phyloP scores from a whole-genome alignment of 2,888 invertebrate species.

The Amblyteles armatorius region DNA sequence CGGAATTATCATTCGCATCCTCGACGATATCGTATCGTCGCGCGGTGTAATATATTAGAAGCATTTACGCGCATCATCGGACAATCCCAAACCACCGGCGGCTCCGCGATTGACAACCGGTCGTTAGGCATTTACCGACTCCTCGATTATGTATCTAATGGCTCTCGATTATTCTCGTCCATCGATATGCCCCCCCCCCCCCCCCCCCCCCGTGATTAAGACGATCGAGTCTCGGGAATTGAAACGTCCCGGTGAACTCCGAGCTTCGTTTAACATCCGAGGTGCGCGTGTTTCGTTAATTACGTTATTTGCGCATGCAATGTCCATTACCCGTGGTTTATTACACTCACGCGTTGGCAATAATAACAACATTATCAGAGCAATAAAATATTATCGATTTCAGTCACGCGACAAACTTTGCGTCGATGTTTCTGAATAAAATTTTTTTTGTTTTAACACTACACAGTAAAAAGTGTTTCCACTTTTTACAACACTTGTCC shows the following conservation, averaged over 20 bases:
- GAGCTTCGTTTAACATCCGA: background rate
- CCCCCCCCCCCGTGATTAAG: background rate
- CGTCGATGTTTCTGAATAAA: background rate
- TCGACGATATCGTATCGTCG: background rate
- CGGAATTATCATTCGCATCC: background rate
- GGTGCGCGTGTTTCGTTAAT: background rate
- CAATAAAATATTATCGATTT: conserved; percentile 11
- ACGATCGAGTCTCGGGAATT: background rate
- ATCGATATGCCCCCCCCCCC: background rate
- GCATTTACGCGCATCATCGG: conserved; percentile 2
- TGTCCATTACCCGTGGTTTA: background rate
- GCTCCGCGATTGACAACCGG: conserved; percentile 16
- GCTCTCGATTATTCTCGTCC: conserved; percentile 37
- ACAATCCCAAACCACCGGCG: conserved; percentile 8
- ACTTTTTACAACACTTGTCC: background rate
- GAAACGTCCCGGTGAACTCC: background rate
- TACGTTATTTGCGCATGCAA: conserved; percentile 4
- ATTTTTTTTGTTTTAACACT: background rate
- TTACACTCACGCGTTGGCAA: background rate
- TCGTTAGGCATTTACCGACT: conserved; percentile 36
- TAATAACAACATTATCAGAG: background rate
- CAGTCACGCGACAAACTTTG: conserved; percentile 7
- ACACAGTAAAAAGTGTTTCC: no score
- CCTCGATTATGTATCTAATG: conserved; percentile 45
- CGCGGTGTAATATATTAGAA: conserved; percentile 1